phyloP scores from a whole-genome alignment of 2,797 vertebrate genomes.

The Cossypha dichroa region DNA sequence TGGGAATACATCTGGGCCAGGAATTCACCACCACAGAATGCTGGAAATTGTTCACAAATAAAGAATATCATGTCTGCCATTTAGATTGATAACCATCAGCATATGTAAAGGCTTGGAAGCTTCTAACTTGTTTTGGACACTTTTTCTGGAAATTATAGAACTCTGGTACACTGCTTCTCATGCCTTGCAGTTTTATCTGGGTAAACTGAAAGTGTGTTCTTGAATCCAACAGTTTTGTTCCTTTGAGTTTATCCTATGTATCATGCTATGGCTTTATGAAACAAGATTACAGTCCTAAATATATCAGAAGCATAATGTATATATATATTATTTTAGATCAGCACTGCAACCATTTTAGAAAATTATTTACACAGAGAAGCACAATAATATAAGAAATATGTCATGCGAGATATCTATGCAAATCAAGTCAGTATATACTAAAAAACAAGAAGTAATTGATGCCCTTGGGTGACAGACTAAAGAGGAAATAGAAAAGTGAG shows the following conservation, averaged over 20 bases:
- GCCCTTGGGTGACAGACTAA: not conserved
- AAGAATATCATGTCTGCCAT: not conserved
- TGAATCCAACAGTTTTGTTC: not conserved
- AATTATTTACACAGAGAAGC: constrained; percentile 18
- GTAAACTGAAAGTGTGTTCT: not conserved
- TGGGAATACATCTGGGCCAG: not conserved
- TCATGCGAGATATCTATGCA: not conserved
- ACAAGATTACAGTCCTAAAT: constrained; percentile 31
- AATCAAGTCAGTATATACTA: not conserved
- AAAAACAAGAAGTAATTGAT: constrained; percentile 1
- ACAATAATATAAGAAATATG: not conserved
- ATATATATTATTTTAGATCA: constrained; percentile 23
- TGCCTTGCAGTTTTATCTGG: not conserved
- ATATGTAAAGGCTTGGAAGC: not conserved
- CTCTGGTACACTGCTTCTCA: not conserved
- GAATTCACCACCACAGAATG: not conserved
- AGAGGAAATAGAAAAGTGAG: not conserved
- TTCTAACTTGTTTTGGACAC: not conserved
- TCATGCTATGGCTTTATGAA: not conserved
- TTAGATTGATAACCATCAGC: not conserved
- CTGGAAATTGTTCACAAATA: not conserved
- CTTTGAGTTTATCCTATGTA: not conserved
- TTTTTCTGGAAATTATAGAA: not conserved
- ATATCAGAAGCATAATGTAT: constrained; percentile 9
- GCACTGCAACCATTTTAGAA: constrained; percentile 13